A percentile compares a stretch with the other conserved stretches of the same genome.
Evolutionary conservation across 2,113 vertebrate genomes (phyloP).

Genomic region (Ginglymostoma cirratum): DNA sequence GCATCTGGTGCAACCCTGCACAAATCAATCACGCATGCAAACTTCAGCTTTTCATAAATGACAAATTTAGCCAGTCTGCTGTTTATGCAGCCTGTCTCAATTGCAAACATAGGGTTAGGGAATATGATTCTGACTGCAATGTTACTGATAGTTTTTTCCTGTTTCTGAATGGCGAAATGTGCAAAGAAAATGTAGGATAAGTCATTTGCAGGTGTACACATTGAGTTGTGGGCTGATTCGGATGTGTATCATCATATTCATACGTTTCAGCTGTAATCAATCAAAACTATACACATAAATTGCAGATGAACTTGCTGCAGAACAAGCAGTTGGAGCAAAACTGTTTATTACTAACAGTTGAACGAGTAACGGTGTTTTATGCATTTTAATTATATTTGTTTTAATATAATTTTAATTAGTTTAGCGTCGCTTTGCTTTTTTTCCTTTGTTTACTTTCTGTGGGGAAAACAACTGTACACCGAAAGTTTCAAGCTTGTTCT

Average conservation of each 20-base stretch:
- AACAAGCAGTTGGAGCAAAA: neutral
- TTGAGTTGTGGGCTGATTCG: neutral
- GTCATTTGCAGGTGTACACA: neutral
- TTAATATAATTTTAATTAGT: neutral
- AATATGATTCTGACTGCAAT: neutral
- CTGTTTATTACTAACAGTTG: neutral
- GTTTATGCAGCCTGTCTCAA: neutral
- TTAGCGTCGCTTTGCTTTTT: neutral
- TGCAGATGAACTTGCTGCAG: neutral
- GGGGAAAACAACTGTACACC: neutral
- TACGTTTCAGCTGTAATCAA: neutral
- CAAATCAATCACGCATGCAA: conserved; percentile 11
- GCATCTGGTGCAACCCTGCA: neutral
- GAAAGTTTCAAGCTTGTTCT: neutral
- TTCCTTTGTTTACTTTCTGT: neutral
- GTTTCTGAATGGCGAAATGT: neutral
- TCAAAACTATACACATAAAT: neutral
- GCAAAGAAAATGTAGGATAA: neutral
- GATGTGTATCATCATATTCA: no score
- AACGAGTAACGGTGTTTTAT: neutral
- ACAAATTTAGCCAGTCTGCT: conserved; percentile 30
- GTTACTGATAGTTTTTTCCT: neutral
- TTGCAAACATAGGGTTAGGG: neutral
- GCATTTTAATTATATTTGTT: neutral
- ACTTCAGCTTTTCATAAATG: conserved; percentile 29